These are phyloP conservation scores for Myotis findleyi DNA, from an alignment of 2,797 vertebrate species.

Conservation along the genomic window DNA sequence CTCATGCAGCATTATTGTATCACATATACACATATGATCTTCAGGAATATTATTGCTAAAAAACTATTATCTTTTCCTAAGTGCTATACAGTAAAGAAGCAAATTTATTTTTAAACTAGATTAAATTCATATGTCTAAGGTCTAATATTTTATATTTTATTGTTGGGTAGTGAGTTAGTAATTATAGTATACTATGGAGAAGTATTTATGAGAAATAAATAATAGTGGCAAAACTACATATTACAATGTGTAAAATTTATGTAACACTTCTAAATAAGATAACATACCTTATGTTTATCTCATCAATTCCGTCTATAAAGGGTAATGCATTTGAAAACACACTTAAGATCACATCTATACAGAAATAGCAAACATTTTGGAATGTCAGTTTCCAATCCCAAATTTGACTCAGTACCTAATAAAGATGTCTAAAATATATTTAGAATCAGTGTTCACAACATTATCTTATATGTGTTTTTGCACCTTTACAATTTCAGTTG, in stretches of 20 bases:
- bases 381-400: neutral
- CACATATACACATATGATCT: neutral
- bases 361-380: constrained; percentile 6
- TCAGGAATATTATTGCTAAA: neutral
- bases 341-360: neutral
- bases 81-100: neutral
- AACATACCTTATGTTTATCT: neutral
- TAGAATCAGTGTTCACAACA: neutral
- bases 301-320: neutral
- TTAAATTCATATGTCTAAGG: neutral
- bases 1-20: neutral
- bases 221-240: neutral
- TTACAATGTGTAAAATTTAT: neutral
- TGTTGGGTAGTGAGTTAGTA: neutral
- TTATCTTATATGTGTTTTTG: neutral
- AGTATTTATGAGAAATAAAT: neutral
- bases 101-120: neutral
- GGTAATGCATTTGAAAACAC: neutral
- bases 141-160: neutral
- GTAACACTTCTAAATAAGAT: neutral
- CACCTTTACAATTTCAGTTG: neutral
- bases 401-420: neutral
- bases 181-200: neutral
- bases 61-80: neutral
- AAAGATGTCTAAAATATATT: neutral